These are phyloP conservation scores for Ispidina picta DNA, from an alignment of 2,797 vertebrate genomes.

Conservation along the genomic window DNA sequence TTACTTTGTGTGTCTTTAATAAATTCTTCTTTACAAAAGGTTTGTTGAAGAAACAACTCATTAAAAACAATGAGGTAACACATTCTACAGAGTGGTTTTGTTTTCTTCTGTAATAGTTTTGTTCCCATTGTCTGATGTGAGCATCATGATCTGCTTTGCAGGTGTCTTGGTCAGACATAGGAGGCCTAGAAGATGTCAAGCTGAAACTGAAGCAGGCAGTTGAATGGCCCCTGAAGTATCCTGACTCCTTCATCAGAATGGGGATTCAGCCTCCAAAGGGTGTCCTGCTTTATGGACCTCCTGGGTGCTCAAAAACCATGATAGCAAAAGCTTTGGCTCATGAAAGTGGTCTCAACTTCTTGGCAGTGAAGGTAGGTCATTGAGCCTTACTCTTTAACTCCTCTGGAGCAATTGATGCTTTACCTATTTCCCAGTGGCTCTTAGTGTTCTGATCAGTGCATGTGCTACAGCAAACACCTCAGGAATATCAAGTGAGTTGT, in stretches of 20 bases:
- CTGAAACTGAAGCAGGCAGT: conserved; percentile 93
- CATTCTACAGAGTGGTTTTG: neutral
- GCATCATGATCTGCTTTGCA: conserved; percentile 65
- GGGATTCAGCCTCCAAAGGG: conserved; percentile 94
- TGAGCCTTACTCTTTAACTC: neutral
- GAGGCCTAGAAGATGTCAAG: conserved; percentile 93
- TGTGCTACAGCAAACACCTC: no score
- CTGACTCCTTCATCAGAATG: conserved; percentile 90
- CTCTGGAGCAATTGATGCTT: no score
- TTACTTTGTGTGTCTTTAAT: neutral
- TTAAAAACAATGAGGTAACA: neutral
- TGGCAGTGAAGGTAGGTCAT: no score
- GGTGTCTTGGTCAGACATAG: conserved; percentile 95
- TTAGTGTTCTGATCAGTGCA: no score
- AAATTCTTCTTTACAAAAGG: neutral
- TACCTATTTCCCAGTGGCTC: no score
- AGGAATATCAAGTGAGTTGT: no score
- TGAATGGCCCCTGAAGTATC: conserved; percentile 94
- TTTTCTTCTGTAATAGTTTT: neutral
- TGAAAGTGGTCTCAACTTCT: no score
- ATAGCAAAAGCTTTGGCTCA: conserved; percentile 82
- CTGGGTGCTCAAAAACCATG: conserved; percentile 98
- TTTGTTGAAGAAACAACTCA: neutral
- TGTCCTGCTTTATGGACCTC: conserved; percentile 93
- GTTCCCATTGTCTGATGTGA: neutral